Evolutionary conservation across 2,113 vertebrate genomes (phyloP).

Genomic region (Naja naja): DNA sequence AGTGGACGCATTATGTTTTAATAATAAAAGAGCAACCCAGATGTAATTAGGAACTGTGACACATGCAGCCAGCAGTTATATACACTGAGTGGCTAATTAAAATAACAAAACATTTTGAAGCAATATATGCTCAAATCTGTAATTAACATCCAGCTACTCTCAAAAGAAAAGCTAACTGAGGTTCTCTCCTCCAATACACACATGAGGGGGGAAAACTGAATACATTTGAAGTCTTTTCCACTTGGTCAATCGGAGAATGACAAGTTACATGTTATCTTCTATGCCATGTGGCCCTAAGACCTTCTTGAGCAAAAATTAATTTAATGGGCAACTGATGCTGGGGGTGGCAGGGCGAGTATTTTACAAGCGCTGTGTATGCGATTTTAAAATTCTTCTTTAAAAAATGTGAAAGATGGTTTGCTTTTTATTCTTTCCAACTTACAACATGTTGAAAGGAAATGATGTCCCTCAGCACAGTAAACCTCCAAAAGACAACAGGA

Average conservation of each 20-base stretch:
- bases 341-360: background rate
- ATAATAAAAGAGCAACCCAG: background rate
- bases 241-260: background rate
- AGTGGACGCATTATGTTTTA: background rate
- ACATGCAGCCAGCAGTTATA: background rate
- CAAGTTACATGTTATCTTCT: background rate
- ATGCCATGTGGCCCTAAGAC: too few relatives aligned
- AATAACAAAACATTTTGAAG: background rate
- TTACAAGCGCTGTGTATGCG: background rate
- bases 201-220: background rate
- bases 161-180: background rate
- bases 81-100: background rate
- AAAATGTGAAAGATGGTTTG: background rate
- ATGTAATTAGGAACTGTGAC: background rate
- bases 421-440: background rate
- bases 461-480: background rate
- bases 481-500: background rate
- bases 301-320: background rate
- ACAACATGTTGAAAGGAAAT: background rate
- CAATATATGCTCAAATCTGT: background rate
- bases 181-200: background rate
- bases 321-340: background rate
- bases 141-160: background rate
- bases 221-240: background rate
- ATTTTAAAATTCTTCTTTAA: background rate